Percentiles rank a stretch among this genome's conserved stretches.
Conservation (phyloP, 2,113 vertebrate species). For the Oophaga pumilio region DNA sequence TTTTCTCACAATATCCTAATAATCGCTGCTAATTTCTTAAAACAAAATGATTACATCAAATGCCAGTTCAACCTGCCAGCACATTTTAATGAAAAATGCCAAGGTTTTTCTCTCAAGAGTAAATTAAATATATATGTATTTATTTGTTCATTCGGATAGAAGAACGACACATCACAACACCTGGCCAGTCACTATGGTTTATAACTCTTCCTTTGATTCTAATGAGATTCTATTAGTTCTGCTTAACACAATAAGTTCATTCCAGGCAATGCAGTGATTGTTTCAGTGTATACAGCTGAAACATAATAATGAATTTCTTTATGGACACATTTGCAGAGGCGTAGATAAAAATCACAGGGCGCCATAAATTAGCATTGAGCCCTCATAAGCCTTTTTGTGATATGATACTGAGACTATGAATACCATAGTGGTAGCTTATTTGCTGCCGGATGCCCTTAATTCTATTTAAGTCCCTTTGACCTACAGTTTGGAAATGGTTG, state of each 20-base stretch:
- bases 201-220: not conserved
- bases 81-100: slow-evolving; percentile 4
- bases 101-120: not conserved
- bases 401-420: too few species aligned
- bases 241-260: not conserved
- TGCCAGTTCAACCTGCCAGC: not conserved
- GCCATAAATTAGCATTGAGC: not conserved
- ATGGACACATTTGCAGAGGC: not conserved
- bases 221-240: slow-evolving; percentile 6
- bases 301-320: not conserved
- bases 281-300: not conserved
- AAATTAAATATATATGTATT: not conserved
- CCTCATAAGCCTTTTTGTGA: too few species aligned
- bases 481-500: too few species aligned
- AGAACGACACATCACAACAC: not conserved
- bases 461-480: too few species aligned
- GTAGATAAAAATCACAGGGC: not conserved
- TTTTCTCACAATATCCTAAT: not conserved
- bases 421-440: too few species aligned
- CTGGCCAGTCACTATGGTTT: not conserved
- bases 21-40: not conserved
- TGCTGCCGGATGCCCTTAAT: too few species aligned
- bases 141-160: not conserved
- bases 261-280: slow-evolving; percentile 2
- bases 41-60: not conserved